phyloP scores from a whole-genome alignment of 2,888 invertebrate genomes.

The Pecten maximus region DNA sequence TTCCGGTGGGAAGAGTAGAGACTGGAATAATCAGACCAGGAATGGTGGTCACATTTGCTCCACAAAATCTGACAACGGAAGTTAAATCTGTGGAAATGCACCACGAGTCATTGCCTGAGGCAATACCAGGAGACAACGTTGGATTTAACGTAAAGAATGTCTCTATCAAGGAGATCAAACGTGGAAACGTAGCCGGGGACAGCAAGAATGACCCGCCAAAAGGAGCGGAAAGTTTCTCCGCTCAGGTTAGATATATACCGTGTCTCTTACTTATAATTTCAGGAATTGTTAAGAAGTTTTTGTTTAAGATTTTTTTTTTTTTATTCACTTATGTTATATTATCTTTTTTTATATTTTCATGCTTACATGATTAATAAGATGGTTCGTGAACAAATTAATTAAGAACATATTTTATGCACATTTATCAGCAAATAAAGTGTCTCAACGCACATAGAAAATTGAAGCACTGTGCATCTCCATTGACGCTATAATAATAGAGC shows the following conservation, averaged over 20 bases:
- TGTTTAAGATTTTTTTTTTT: too few species aligned
- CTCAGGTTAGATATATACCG: too few species aligned
- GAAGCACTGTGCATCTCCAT: too few species aligned
- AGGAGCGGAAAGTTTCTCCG: constrained; percentile 79
- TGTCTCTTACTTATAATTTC: too few species aligned
- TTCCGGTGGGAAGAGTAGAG: constrained; percentile 99
- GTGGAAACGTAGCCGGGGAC: constrained; percentile 99
- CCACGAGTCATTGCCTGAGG: constrained; percentile 98
- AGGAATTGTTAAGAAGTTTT: constrained; percentile 61
- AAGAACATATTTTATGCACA: too few species aligned
- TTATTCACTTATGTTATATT: too few species aligned
- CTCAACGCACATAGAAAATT: too few species aligned
- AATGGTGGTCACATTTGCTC: constrained; percentile 97
- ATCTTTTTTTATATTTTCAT: too few species aligned
- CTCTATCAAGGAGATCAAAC: constrained; percentile 99
- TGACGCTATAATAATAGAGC: too few species aligned
- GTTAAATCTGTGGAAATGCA: constrained; percentile 99
- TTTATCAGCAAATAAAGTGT: too few species aligned
- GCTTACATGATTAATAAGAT: too few species aligned
- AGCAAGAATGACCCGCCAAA: constrained; percentile 98
- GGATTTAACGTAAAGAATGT: constrained; percentile 99
- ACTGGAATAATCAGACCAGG: constrained; percentile 90
- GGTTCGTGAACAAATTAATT: too few species aligned
- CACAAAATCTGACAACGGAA: constrained; percentile 91
- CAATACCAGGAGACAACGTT: constrained; percentile 98